phyloP scores from a whole-genome alignment of 2,888 invertebrate species.

The Drymonia ruficornis region DNA sequence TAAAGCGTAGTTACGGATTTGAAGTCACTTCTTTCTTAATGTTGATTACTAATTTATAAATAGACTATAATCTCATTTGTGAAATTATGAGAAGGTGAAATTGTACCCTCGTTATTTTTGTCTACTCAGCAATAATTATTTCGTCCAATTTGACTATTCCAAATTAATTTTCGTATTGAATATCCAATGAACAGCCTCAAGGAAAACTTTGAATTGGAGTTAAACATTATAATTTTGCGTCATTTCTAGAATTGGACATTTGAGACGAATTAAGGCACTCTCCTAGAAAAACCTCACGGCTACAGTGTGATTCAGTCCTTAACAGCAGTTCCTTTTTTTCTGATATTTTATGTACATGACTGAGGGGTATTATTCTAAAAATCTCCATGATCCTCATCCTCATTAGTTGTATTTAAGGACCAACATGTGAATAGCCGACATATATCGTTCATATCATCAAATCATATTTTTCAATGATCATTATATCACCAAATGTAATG shows the following conservation, averaged over 20 bases:
- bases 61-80: no score
- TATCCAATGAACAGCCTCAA: no score
- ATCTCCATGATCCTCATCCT: slow-evolving; percentile 9
- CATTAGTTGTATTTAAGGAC: slow-evolving; percentile 69
- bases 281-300: no score
- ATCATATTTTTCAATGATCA: slow-evolving; percentile 44
- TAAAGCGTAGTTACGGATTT: slow-evolving; percentile 52
- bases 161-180: no score
- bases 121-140: not conserved
- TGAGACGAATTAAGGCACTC: no score
- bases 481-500: slow-evolving; percentile 35
- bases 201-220: not conserved
- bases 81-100: not conserved
- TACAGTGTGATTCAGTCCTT: no score
- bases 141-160: not conserved
- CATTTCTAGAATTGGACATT: no score
- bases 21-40: slow-evolving; percentile 23
- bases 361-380: not conserved
- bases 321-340: no score
- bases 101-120: not conserved
- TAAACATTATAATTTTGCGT: no score
- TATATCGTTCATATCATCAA: slow-evolving; percentile 68
- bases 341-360: not conserved
- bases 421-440: slow-evolving; percentile 65
- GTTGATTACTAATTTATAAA: slow-evolving; percentile 7